Evolutionary conservation across 64 coral and sea anemone species (phyloP).

Genomic region (Acropora tenuis): DNA sequence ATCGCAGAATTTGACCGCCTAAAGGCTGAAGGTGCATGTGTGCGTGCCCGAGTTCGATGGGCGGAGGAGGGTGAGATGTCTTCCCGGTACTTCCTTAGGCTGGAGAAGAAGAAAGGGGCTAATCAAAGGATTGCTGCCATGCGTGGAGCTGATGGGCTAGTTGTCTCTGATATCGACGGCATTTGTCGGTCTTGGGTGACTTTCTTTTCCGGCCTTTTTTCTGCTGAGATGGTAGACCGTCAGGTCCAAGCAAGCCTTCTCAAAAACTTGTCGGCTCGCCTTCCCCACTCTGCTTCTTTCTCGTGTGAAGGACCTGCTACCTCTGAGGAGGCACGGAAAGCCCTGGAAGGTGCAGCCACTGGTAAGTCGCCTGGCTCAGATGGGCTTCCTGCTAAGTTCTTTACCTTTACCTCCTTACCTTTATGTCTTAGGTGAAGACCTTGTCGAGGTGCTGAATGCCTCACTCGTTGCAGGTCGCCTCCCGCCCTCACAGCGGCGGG

Average conservation of each 20-base stretch:
- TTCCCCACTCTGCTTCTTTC: background rate
- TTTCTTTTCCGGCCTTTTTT: background rate
- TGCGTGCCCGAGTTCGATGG: constrained; percentile 14
- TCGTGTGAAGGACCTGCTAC: constrained; percentile 20
- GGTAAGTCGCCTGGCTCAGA: constrained; percentile 27
- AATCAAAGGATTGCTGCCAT: background rate
- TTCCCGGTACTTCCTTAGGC: constrained; percentile 20
- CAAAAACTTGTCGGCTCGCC: accelerated
- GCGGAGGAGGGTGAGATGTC: constrained; percentile 50
- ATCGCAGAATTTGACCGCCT: background rate
- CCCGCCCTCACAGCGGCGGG: background rate
- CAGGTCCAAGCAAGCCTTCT: background rate
- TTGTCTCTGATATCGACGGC: background rate
- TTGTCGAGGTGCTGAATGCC: constrained; percentile 37
- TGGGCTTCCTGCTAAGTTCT: constrained; percentile 48
- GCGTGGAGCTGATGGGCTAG: background rate
- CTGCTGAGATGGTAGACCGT: background rate
- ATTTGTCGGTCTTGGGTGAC: background rate
- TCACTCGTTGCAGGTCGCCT: background rate
- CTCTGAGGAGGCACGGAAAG: background rate
- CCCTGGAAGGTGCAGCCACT: constrained; percentile 26
- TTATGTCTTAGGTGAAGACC: background rate
- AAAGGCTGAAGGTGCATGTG: constrained; percentile 23
- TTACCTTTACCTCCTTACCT: too few species aligned
- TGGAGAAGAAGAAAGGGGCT: background rate